phyloP scores from a whole-genome alignment of 2,113 vertebrate species.

The Pelmatolapia mariae region DNA sequence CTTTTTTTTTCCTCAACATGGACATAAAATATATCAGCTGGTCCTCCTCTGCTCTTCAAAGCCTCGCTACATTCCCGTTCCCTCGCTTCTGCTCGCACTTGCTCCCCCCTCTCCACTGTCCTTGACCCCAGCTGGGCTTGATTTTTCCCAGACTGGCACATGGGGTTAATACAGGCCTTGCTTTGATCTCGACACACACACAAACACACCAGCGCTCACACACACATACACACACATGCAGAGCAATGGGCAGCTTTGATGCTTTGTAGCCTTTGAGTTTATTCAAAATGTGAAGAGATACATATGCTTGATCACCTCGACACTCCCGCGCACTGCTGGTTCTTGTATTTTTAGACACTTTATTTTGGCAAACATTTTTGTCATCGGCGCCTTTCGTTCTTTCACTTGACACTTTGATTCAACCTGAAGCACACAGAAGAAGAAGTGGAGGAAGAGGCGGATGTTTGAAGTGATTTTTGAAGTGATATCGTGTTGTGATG shows the following conservation, averaged over 20 bases:
- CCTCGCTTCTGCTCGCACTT: conserved; percentile 34
- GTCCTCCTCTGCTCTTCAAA: conserved; percentile 48
- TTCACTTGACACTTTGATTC: background rate
- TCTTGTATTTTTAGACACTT: background rate
- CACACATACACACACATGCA: background rate
- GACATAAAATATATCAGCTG: conserved; percentile 16
- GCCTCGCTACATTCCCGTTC: conserved; percentile 32
- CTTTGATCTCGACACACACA: conserved; percentile 50
- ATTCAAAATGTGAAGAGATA: background rate
- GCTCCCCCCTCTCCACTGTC: conserved; percentile 49
- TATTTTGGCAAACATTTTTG: background rate
- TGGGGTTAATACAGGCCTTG: conserved; percentile 63
- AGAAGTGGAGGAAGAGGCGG: background rate
- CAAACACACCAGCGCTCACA: background rate
- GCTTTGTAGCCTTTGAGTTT: conserved; percentile 26
- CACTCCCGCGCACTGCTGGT: background rate
- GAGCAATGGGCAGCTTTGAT: conserved; percentile 35
- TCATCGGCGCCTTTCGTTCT: background rate
- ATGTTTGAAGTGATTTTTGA: conserved; percentile 16
- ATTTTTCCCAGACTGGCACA: conserved; percentile 71
- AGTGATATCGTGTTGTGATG: conserved; percentile 1
- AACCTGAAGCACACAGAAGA: background rate
- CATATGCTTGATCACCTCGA: background rate
- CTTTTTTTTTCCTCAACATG: background rate
- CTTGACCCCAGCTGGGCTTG: conserved; percentile 70